Percentiles rank a stretch among this genome's conserved stretches.
phyloP scores from a whole-genome alignment of 2,888 invertebrate species.

The Chalcis sispes region DNA sequence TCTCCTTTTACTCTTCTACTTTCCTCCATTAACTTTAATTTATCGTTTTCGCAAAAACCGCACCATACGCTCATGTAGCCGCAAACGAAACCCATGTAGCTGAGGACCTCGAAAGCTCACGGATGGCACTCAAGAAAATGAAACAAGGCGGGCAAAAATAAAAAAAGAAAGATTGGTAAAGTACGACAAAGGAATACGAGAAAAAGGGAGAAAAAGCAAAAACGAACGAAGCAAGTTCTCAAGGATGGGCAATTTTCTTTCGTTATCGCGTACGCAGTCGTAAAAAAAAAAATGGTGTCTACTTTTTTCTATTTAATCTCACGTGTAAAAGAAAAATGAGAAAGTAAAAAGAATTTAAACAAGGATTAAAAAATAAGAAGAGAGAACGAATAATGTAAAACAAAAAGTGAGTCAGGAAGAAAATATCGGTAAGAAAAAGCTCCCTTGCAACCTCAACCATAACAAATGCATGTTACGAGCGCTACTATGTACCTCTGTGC shows the following conservation, averaged over 20 bases:
- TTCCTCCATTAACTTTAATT: slow-evolving; percentile 9
- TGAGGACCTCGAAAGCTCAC: neutral
- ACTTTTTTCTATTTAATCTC: slow-evolving; percentile 25
- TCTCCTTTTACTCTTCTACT: neutral
- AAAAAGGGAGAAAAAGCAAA: neutral
- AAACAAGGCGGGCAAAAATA: too few relatives aligned
- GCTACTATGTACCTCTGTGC: neutral
- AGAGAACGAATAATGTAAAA: too few relatives aligned
- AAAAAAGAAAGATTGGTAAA: neutral
- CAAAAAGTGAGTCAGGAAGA: slow-evolving; percentile 4
- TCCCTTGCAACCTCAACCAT: neutral
- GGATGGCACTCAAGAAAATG: slow-evolving; percentile 29
- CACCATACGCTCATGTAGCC: neutral
- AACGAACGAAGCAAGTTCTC: neutral
- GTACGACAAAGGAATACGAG: too few relatives aligned
- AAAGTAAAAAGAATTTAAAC: slow-evolving; percentile 16
- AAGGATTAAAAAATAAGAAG: neutral
- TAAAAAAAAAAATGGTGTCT: slow-evolving; percentile 34
- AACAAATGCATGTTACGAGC: neutral
- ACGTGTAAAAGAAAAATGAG: neutral
- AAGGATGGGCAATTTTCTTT: slow-evolving; percentile 25
- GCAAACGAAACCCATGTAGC: slow-evolving; percentile 13
- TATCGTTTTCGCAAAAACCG: slow-evolving; percentile 11
- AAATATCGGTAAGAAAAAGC: slow-evolving; percentile 14
- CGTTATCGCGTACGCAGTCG: too few relatives aligned